Percentiles rank a stretch among this genome's conserved stretches.
Evolutionary conservation across 2,113 vertebrate species (phyloP).

Genomic region (Coptodon rendalli): DNA sequence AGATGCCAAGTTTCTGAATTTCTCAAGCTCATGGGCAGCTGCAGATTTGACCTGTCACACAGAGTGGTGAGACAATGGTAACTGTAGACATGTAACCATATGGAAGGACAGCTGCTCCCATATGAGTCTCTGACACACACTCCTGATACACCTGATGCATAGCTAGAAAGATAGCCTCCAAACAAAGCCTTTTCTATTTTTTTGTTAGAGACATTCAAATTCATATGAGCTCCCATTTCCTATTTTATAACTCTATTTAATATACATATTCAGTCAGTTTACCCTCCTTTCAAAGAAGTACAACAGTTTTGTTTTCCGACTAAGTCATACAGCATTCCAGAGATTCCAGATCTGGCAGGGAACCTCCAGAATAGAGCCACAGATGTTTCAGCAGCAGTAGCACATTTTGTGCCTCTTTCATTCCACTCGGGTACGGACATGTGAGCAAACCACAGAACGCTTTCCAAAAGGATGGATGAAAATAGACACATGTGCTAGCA

Average conservation of each 20-base stretch:
- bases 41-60: slow-evolving; percentile 76
- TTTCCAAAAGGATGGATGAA: slow-evolving; percentile 1
- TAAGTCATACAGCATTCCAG: slow-evolving; percentile 43
- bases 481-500: slow-evolving; percentile 10
- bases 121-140: background rate
- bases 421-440: slow-evolving; percentile 19
- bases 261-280: background rate
- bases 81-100: background rate
- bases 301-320: background rate
- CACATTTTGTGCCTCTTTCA: slow-evolving; percentile 29
- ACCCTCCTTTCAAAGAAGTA: background rate
- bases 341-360: slow-evolving; percentile 44
- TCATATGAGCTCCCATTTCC: background rate
- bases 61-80: background rate
- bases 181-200: background rate
- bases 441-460: slow-evolving; percentile 27
- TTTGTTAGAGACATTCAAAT: background rate
- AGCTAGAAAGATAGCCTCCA: background rate
- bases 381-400: slow-evolving; percentile 30
- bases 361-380: slow-evolving; percentile 38
- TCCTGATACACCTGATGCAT: background rate
- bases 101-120: background rate
- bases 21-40: slow-evolving; percentile 78
- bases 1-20: slow-evolving; percentile 28
- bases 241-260: background rate